Evolutionary conservation across 2,888 invertebrate species (phyloP).

Genomic region (Mythimna pallens): DNA sequence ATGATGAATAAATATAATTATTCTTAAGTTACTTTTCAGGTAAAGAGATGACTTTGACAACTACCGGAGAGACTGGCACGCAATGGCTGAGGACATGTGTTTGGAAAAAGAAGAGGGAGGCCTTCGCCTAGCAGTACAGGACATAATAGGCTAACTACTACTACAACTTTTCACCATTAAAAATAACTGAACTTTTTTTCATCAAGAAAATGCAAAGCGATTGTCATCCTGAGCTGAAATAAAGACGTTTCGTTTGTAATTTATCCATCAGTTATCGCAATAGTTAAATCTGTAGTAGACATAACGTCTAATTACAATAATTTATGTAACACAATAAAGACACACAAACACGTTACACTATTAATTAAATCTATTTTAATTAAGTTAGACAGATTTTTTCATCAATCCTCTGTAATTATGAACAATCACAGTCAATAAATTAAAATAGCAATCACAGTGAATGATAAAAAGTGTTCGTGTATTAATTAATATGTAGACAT

Average conservation of each 20-base stretch:
- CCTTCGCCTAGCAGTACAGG: too few species aligned
- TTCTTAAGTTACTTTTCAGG: too few species aligned
- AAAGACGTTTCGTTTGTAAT: background rate
- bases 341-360: slow-evolving; percentile 10
- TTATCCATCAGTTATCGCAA: background rate
- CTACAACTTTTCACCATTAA: too few species aligned
- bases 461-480: slow-evolving; percentile 35
- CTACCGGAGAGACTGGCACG: too few species aligned
- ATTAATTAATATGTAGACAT: slow-evolving; percentile 26
- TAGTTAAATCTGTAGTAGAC: background rate
- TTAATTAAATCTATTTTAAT: slow-evolving; percentile 30
- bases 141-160: too few species aligned
- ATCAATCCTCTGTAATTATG: slow-evolving; percentile 17
- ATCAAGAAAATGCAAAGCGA: background rate
- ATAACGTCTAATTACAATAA: slow-evolving; percentile 7
- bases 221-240: background rate
- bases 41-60: too few species aligned
- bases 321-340: slow-evolving; percentile 11
- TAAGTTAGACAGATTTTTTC: slow-evolving; percentile 18
- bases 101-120: too few species aligned
- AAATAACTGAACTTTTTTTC: background rate
- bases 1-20: too few species aligned
- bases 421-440: slow-evolving; percentile 50
- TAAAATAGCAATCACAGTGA: slow-evolving; percentile 42
- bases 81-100: too few species aligned